Base-by-base conservation (phyloP, 2,113 vertebrate species). In the Rhegmatorhina hoffmannsi region DNA sequence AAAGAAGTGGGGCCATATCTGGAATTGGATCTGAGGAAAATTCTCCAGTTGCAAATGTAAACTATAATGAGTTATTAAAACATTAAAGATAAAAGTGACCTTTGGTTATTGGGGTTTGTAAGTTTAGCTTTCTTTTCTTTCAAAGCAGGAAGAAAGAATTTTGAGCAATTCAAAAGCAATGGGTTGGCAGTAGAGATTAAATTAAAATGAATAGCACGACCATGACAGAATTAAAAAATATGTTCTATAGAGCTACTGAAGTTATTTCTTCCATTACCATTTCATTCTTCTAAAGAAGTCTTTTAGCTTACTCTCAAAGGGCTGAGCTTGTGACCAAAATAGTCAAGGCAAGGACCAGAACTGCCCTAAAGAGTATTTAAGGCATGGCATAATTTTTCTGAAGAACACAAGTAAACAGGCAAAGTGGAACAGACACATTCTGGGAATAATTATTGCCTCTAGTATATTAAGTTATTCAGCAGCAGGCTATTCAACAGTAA, bases 401-500 rank as follows among this genome's bases (percentile, higher is more conserved):
- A 95, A 90, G 90, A 96, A 89, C 84, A 87, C 24, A 28, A 83
- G 82, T 91, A 96, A 95, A 95, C 66, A 96, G 78, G 64, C 69
- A 91, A 82, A 94, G 76, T 74, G 74, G 89, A 95, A 44, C 67
- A 79, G 79, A 89, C 25, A 31, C 94, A 66, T 74, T 95, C 92
- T 81, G 95, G 93, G 94, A 95, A 74, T 92, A 88, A 94, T 95
- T 89, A 94, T 66, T 94, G 86, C 89, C 89, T 95, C 64, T 21
- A 25, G 84, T 80, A 94, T 83, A 94, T 89, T 31, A 87, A 94
- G 92, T 95, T 96, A 92, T 94, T 92, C 83, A 84, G 87, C 64
- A 80, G 92, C 38, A 84, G 93, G 95, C 84, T 76, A 80, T 90
- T 95, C 92, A 84, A 87, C 89, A 92, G 91, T 94, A 96, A 96